Percentiles rank a stretch among this genome's conserved stretches.
Evolutionary conservation across 2,797 vertebrate genomes (phyloP).

Genomic region (Pteropus rufus): DNA sequence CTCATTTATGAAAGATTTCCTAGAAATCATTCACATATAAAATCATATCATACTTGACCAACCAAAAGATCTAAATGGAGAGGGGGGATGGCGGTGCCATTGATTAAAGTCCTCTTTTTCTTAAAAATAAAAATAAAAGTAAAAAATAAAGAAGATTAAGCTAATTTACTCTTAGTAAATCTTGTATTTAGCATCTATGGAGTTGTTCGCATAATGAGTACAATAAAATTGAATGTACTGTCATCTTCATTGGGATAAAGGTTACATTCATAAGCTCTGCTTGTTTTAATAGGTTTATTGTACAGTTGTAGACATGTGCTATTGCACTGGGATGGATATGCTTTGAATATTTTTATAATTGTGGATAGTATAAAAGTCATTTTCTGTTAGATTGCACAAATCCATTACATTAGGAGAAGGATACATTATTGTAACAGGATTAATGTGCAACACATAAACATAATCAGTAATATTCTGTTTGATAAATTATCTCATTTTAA

Average conservation of each 20-base stretch:
- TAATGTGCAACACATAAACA: constrained; percentile 92
- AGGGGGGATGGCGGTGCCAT: neutral
- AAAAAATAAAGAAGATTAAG: constrained; percentile 67
- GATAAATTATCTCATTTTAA: constrained; percentile 97
- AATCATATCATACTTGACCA: neutral
- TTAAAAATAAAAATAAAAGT: constrained; percentile 39
- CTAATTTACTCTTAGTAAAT: constrained; percentile 67
- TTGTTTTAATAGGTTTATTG: constrained; percentile 91
- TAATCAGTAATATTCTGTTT: constrained; percentile 90
- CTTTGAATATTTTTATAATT: constrained; percentile 94
- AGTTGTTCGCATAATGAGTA: constrained; percentile 84
- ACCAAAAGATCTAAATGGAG: neutral
- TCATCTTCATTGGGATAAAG: constrained; percentile 89
- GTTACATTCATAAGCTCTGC: constrained; percentile 86
- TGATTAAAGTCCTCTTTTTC: constrained; percentile 38
- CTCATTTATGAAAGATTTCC: neutral
- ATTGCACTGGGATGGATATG: constrained; percentile 88
- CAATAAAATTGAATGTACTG: constrained; percentile 91
- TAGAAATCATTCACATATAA: neutral
- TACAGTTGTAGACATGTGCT: constrained; percentile 88
- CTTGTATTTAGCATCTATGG: constrained; percentile 76
- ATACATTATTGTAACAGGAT: constrained; percentile 94
- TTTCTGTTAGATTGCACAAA: constrained; percentile 99
- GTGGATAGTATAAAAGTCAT: constrained; percentile 97
- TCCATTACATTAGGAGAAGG: constrained; percentile 95